Conservation (phyloP, 2,888 invertebrate species). For the Caenorhabditis sp. region DNA sequence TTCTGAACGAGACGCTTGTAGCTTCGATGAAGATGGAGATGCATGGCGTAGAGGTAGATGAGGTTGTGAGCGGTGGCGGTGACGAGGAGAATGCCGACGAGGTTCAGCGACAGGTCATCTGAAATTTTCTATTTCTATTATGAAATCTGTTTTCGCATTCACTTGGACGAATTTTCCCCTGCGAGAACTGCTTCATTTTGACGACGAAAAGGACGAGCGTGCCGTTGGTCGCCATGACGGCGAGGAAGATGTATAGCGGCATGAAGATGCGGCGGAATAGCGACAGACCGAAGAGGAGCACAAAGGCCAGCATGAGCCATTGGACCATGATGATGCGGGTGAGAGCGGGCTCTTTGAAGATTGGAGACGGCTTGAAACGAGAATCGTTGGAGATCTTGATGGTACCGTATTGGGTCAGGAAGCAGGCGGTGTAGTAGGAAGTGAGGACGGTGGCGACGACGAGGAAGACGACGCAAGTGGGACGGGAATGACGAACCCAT, state of each 20-base stretch:
- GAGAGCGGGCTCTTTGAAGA: constrained; percentile 21
- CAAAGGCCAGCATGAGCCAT: constrained; percentile 38
- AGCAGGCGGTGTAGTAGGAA: constrained; percentile 31
- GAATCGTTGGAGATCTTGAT: not conserved
- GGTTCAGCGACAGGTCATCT: constrained; percentile 53
- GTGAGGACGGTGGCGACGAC: constrained; percentile 16
- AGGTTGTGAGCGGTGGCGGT: constrained; percentile 47
- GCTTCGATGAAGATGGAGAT: constrained; percentile 21
- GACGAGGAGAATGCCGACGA: constrained; percentile 44
- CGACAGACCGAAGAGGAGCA: constrained; percentile 31
- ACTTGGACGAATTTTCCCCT: constrained; percentile 35
- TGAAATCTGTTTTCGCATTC: not conserved
- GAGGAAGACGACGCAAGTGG: constrained; percentile 7
- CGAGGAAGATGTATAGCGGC: constrained; percentile 58
- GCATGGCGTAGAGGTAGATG: constrained; percentile 54
- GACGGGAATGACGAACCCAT: constrained; percentile 33
- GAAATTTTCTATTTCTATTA: constrained; percentile 9
- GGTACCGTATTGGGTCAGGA: constrained; percentile 28
- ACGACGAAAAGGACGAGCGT: constrained; percentile 52
- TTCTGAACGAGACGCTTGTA: not conserved
- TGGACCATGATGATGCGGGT: constrained; percentile 53
- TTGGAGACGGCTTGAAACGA: constrained; percentile 1
- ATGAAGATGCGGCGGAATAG: constrained; percentile 51
- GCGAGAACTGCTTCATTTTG: constrained; percentile 42
- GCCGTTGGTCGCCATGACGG: constrained; percentile 61